Percentiles rank a stretch among this genome's conserved stretches.
Evolutionary conservation across 1,140 invertebrate genomes (phyloP).

Genomic region (Asbolus verrucosus): DNA sequence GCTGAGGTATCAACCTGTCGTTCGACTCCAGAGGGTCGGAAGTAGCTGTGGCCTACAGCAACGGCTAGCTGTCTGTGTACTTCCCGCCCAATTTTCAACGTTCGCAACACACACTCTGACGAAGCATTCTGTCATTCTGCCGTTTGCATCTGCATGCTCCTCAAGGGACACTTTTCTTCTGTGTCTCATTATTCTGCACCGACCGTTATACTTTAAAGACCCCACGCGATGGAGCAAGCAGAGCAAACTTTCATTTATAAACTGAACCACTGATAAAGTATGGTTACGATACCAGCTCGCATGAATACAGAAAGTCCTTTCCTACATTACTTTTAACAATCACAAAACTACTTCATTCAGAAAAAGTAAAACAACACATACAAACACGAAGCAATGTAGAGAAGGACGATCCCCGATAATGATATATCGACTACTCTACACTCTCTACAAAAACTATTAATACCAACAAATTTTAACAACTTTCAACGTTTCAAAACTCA

Average conservation of each 20-base stretch:
- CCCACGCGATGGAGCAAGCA: constrained; percentile 27
- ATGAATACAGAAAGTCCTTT: constrained; percentile 31
- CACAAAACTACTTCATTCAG: constrained; percentile 5
- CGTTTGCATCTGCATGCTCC: constrained; percentile 44
- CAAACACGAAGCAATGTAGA: constrained; percentile 25
- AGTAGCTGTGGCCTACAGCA: constrained; percentile 72
- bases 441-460: constrained; percentile 31
- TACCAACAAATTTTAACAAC: constrained; percentile 29
- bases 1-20: constrained; percentile 54
- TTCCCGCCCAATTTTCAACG: constrained; percentile 64
- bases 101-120: constrained; percentile 54
- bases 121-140: constrained; percentile 46
- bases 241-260: constrained; percentile 39
- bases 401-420: constrained; percentile 27
- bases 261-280: constrained; percentile 21
- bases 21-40: constrained; percentile 65
- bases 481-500: constrained; percentile 34
- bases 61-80: constrained; percentile 74
- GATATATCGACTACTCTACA: constrained; percentile 41
- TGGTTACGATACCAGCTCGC: constrained; percentile 25
- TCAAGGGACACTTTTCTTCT: constrained; percentile 15
- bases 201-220: too few species aligned
- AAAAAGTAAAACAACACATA: background rate
- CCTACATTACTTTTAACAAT: background rate
- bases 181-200: background rate